Evolutionary conservation across 2,888 invertebrate species (phyloP), one percentile per base, ranked within the genome.

Genomic region (Eudasyphora cyanicolor): DNA sequence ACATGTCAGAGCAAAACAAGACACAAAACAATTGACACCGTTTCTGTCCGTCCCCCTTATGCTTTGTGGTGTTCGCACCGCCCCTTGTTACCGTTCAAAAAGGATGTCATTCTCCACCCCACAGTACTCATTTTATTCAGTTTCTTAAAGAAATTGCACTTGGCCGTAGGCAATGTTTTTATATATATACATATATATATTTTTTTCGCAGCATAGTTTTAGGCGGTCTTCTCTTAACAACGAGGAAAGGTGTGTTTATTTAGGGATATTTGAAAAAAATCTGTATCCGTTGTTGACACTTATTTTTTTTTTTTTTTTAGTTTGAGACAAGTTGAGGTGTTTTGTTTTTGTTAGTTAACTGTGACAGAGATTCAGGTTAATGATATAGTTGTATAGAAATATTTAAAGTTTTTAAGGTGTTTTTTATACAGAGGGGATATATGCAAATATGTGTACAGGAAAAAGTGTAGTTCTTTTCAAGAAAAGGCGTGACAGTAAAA

Each of bases 141-240:
- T 69, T 73, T 62, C 71, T 79, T 76, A 74, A n/a, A 82, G 69
- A 71, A 60, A 76, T 76, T 82, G 71, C 64, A 82, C 79, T 82
- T 82, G 82, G 79, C 82, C 78, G 71, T 49, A 79, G 82, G 82
- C 82, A 69, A 29, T 71, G 49, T 71, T 69, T 69, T 62, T 51
- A 35, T 6, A 14, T 49, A 49, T 17, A 19, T 49, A 21, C n/a
- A n/a, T 14, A 5, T 60, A n/a, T 32, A 17, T 67, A 14, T 67
- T 35, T 42, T 67, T 24, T 38, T 5, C 64, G 0, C 14, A 14
- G 67, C 67, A 38, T 42, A 67, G 42, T 67, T 67, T 35, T 24
- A 67, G 67, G 67, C 67, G 21, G 24, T 67, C 24, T 67, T 29
- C 8, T n/a, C n/a, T n/a, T 32, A 32, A 60, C 60, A 60, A 60